phyloP scores from a whole-genome alignment of 2,797 vertebrate species.

The Argentina silus region DNA sequence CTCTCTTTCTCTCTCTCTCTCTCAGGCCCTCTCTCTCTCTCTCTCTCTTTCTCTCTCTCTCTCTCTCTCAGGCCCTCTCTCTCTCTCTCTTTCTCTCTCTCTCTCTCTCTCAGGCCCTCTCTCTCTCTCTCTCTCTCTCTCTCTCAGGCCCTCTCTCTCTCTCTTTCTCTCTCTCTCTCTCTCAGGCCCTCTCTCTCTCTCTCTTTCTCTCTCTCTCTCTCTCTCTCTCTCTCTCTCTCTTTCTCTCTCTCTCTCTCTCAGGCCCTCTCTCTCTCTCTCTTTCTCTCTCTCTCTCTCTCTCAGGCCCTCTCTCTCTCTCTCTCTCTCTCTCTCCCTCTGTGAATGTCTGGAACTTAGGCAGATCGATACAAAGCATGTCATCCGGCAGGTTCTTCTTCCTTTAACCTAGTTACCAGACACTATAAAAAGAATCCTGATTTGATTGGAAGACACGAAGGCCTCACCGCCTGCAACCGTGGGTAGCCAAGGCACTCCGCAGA shows the following conservation, averaged over 20 bases:
- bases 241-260: constrained; percentile 66
- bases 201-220: no score
- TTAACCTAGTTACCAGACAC: constrained; percentile 48
- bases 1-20: constrained; percentile 68
- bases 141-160: neutral
- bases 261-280: constrained; percentile 32
- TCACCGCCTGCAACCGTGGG: constrained; percentile 24
- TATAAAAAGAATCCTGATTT: constrained; percentile 57
- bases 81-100: constrained; percentile 25
- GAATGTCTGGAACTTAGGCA: constrained; percentile 54
- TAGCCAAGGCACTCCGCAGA: constrained; percentile 18
- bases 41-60: constrained; percentile 36
- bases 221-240: constrained; percentile 60
- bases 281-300: constrained; percentile 30
- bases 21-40: constrained; percentile 39
- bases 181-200: neutral
- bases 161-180: neutral
- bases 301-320: constrained; percentile 32
- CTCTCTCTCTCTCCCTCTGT: constrained; percentile 28
- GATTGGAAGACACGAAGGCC: constrained; percentile 40
- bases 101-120: no score
- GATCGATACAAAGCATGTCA: constrained; percentile 70
- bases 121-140: neutral
- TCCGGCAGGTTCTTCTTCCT: constrained; percentile 46
- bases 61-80: neutral